phyloP scores from a whole-genome alignment of 2,888 invertebrate species.

The Incurvaria masculella region DNA sequence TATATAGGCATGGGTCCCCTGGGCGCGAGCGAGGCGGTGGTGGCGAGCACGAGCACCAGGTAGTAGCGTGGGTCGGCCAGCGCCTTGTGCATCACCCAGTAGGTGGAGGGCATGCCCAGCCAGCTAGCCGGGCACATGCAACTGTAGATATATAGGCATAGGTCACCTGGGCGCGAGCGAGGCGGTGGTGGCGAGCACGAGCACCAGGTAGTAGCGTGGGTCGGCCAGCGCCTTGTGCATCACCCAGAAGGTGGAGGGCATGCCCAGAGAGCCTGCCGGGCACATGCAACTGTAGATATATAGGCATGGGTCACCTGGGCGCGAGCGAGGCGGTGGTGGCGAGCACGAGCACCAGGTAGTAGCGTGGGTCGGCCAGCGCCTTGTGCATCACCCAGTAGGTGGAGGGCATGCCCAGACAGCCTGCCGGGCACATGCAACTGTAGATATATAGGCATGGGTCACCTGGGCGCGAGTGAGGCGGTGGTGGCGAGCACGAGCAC shows the following conservation, averaged over 20 bases:
- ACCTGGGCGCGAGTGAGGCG: conserved; percentile 82
- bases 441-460: conserved; percentile 16
- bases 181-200: conserved; percentile 71
- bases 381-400: conserved; percentile 85
- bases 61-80: conserved; percentile 75
- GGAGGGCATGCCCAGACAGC: conserved; percentile 77
- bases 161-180: conserved; percentile 79
- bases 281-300: background rate
- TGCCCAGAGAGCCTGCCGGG: conserved; percentile 59
- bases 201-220: conserved; percentile 78
- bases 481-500: conserved; percentile 73
- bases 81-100: conserved; percentile 80
- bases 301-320: conserved; percentile 67
- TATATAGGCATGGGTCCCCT: too few species aligned
- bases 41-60: conserved; percentile 73
- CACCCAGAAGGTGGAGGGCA: conserved; percentile 88
- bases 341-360: conserved; percentile 79
- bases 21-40: conserved; percentile 76
- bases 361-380: conserved; percentile 67
- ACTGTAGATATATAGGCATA: conserved; percentile 84
- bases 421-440: background rate
- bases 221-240: conserved; percentile 73
- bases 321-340: conserved; percentile 74
- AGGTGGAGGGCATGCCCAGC: conserved; percentile 82
- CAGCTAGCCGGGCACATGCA: conserved; percentile 85